Evolutionary conservation across 2,113 vertebrate species (phyloP).

Genomic region (Phrynosoma platyrhinos): DNA sequence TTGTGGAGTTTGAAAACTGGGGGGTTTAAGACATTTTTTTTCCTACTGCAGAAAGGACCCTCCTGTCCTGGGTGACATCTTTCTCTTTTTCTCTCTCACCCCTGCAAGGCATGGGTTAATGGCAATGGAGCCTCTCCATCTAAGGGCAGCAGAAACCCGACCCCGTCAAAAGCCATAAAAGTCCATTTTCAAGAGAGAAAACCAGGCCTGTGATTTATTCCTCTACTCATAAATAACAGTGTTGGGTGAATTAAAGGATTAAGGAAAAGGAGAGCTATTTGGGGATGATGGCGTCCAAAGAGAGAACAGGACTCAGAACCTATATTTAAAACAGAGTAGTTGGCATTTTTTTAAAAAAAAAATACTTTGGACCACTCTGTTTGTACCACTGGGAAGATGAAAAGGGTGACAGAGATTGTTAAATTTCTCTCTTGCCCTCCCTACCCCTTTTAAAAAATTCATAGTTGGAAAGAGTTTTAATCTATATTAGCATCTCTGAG

Average conservation of each 20-base stretch:
- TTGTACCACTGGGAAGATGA: not conserved
- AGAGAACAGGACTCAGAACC: not conserved
- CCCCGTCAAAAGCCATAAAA: slow-evolving; percentile 35
- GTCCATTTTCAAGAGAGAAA: slow-evolving; percentile 34
- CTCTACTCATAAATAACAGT: slow-evolving; percentile 17
- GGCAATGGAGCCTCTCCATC: slow-evolving; percentile 6
- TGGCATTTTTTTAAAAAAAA: not conserved
- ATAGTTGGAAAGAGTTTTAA: not conserved
- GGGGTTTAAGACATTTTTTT: not conserved
- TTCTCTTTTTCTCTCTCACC: not conserved
- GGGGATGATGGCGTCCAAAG: not conserved
- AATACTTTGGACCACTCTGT: not conserved
- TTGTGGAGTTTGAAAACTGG: not conserved
- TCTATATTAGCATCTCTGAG: not conserved
- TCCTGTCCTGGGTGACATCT: not conserved
- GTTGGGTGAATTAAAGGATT: slow-evolving; percentile 31
- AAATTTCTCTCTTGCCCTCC: no score
- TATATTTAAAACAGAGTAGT: slow-evolving; percentile 2
- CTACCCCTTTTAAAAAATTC: not conserved
- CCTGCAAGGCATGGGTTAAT: slow-evolving; percentile 1
- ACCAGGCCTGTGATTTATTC: slow-evolving; percentile 19
- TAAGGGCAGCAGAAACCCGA: slow-evolving; percentile 26
- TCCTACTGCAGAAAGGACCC: not conserved
- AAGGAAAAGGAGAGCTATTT: slow-evolving; percentile 8
- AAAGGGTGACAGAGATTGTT: not conserved